Conservation (phyloP, 2,888 invertebrate genomes). For the Biston stratarius region DNA sequence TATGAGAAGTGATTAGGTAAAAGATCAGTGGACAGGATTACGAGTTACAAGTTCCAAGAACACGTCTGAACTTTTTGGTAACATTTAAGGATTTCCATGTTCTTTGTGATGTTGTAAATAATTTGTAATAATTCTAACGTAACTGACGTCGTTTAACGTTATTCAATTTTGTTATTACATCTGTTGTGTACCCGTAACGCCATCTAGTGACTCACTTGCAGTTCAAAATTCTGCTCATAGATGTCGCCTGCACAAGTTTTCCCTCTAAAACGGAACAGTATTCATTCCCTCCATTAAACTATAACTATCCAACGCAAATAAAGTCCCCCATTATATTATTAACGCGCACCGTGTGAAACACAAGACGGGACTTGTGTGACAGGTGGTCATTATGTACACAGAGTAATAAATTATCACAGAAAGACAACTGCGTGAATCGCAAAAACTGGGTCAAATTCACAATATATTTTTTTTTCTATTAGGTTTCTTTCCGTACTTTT, state of each 20-base stretch:
- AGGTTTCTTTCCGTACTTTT: not conserved
- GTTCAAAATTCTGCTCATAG: conserved; percentile 12
- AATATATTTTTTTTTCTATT: too few relatives aligned
- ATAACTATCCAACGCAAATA: conserved; percentile 13
- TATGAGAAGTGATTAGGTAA: conserved; percentile 18
- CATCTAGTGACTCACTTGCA: conserved; percentile 17
- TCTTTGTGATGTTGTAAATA: too few relatives aligned
- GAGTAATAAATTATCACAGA: not conserved
- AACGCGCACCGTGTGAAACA: conserved; percentile 31
- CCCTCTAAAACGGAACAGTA: not conserved
- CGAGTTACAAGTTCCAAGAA: too few relatives aligned
- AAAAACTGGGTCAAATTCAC: not conserved
- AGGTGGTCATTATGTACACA: conserved; percentile 36
- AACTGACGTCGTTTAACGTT: too few relatives aligned
- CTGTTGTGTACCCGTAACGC: conserved; percentile 6
- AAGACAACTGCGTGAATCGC: not conserved
- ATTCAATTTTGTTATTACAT: too few relatives aligned
- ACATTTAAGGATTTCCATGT: too few relatives aligned
- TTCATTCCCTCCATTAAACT: conserved; percentile 6
- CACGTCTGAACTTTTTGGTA: too few relatives aligned
- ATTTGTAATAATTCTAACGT: too few relatives aligned
- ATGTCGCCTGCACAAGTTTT: conserved; percentile 23
- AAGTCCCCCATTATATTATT: conserved; percentile 31
- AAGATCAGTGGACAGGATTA: conserved; percentile 20
- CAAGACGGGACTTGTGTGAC: conserved; percentile 33